These are phyloP conservation scores for Lumbricus terrestris DNA, from an alignment of 2,888 invertebrate species.

Conservation along the genomic window DNA sequence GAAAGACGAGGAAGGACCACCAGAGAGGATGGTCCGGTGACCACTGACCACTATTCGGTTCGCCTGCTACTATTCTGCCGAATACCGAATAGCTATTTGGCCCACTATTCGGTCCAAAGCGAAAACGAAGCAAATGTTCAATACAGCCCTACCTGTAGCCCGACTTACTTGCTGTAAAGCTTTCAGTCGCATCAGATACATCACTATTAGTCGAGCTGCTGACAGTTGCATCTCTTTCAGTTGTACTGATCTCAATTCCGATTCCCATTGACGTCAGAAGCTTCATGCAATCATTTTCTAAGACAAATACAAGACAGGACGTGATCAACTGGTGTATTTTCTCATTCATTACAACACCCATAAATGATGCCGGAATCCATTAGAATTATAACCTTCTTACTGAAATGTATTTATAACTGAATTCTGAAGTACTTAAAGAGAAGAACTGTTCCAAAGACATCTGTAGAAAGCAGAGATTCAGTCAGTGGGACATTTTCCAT, in stretches of 20 bases:
- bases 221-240: background rate
- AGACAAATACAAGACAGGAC: background rate
- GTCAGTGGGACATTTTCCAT: background rate
- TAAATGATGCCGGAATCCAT: background rate
- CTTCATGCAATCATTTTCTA: background rate
- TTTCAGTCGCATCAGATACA: background rate
- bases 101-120: too few species aligned
- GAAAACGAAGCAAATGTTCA: too few species aligned
- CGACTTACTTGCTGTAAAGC: background rate
- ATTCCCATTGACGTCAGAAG: background rate
- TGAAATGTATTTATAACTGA: too few species aligned
- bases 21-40: too few species aligned
- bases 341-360: background rate
- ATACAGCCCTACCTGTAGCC: too few species aligned
- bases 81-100: too few species aligned
- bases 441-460: background rate
- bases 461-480: background rate
- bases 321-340: background rate
- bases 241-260: background rate
- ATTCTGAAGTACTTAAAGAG: background rate
- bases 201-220: background rate
- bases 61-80: too few species aligned
- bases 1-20: too few species aligned
- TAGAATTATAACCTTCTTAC: too few species aligned
- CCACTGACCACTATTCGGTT: too few species aligned